Base-by-base conservation (phyloP, 2,888 invertebrate species). In the Ochropacha duplaris region DNA sequence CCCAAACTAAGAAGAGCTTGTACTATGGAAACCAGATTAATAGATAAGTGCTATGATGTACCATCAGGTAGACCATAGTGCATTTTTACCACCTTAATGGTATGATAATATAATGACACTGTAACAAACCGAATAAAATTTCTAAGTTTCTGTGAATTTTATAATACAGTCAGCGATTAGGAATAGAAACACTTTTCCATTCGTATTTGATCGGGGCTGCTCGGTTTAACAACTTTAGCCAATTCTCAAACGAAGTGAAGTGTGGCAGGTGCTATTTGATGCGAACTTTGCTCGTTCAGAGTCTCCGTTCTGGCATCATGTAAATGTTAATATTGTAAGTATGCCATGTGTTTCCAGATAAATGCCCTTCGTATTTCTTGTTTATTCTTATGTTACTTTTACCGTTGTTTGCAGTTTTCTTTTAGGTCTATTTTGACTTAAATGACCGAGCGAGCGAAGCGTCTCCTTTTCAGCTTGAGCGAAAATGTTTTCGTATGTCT, bases 191-290 rank as follows among this genome's bases (percentile, higher is more conserved):
- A 34, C 55, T 31, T 26, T 34, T 24, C 22, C 50, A 50, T 50
- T 64, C 59, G 65, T 52, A 54, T 34, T 56, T 56, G 22, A 59
- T 34, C 24, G 49, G 6, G 34, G 34, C 14, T 14, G 34, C 69
- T 68, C 66, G 63, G 64, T 65, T 68, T 64, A 62, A 44, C 60
- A 78, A 76, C 66, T 77, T 66, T 63, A 64, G 75, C 68, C 69
- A 73, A 77, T 76, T 72, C 68, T 67, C 65, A 73, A 74, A 73
- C 74, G 71, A 77, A 74, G 70, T 69, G 69, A 69, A 61, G 71
- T 67, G 72, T 69, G 71, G 66, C 79, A 79, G 78, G 76, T 79
- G 77, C 65, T 71, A 67, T 76, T 72, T 69, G 70, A 69, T 65
- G 57, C 61, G 51, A 77, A 76, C 65, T 77, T 77, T 64, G 57